Conservation (phyloP, 2,797 vertebrate species). For the Pygocentrus nattereri region DNA sequence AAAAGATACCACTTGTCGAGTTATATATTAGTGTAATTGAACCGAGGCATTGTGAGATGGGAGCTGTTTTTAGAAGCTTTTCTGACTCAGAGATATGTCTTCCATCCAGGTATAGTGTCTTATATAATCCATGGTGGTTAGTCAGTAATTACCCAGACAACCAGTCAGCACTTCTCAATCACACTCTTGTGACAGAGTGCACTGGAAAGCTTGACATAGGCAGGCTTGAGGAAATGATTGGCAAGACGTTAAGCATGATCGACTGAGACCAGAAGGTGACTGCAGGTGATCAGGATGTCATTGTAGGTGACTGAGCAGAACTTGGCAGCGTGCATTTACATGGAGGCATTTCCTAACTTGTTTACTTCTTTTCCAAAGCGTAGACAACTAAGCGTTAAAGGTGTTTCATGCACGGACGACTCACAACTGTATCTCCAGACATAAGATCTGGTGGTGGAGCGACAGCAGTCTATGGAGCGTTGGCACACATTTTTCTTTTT, state of each 20-base stretch:
- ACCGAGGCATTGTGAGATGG: constrained; percentile 21
- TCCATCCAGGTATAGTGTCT: constrained; percentile 69
- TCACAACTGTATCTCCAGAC: not conserved
- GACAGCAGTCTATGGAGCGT: not conserved
- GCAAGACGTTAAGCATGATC: constrained; percentile 42
- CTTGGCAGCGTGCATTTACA: not conserved
- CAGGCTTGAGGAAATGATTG: constrained; percentile 45
- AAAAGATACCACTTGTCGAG: constrained; percentile 31
- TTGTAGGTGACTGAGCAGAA: constrained; percentile 1
- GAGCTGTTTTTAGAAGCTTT: constrained; percentile 47
- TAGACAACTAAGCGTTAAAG: not conserved
- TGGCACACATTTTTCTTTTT: not conserved
- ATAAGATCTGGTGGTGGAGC: not conserved
- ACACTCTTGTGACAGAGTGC: constrained; percentile 61
- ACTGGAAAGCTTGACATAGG: constrained; percentile 1
- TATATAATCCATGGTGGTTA: constrained; percentile 74
- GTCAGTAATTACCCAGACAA: constrained; percentile 74
- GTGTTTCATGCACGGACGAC: not conserved
- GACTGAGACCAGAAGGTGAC: constrained; percentile 24
- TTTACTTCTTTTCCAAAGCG: not conserved
- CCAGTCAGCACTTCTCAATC: constrained; percentile 81
- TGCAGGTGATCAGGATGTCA: constrained; percentile 25
- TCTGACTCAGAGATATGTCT: constrained; percentile 49
- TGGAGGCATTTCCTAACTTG: not conserved
- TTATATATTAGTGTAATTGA: constrained; percentile 38